phyloP scores from a whole-genome alignment of 53 echinoderm and acorn worm species.

The Mesocentrotus franciscanus region DNA sequence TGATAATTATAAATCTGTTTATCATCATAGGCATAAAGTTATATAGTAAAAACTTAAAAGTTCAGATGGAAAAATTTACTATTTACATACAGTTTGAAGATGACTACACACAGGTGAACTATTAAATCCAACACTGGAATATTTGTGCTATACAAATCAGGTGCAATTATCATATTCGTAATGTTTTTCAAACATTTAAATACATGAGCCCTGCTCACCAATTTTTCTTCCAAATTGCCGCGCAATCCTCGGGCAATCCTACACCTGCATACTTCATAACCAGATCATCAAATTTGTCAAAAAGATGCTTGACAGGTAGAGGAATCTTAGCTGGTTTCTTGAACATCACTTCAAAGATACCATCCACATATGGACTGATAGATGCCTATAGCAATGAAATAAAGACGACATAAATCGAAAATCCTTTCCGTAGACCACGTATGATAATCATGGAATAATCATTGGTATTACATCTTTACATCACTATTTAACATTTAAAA shows the following conservation, averaged over 20 bases:
- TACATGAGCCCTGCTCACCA: neutral
- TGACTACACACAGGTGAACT: neutral
- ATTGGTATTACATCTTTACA: neutral
- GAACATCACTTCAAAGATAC: constrained; percentile 32
- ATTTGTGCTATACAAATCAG: neutral
- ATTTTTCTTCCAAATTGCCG: neutral
- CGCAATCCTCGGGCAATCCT: neutral
- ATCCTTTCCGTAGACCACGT: neutral
- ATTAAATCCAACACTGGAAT: neutral
- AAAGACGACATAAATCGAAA: neutral
- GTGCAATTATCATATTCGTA: no score
- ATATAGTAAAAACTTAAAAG: no score
- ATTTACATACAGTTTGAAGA: neutral
- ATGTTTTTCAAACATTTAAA: neutral
- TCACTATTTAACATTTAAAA: neutral
- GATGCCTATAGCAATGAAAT: neutral
- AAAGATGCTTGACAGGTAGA: constrained; percentile 54
- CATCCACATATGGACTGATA: constrained; percentile 28
- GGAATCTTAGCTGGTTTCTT: neutral
- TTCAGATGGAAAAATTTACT: no score
- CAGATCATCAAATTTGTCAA: constrained; percentile 45
- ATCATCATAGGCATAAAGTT: no score
- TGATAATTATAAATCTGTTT: no score
- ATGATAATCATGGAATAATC: no score
- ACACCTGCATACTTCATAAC: neutral